These are phyloP conservation scores for Melipona beecheii DNA, from an alignment of 2,888 invertebrate genomes.

Conservation along the genomic window DNA sequence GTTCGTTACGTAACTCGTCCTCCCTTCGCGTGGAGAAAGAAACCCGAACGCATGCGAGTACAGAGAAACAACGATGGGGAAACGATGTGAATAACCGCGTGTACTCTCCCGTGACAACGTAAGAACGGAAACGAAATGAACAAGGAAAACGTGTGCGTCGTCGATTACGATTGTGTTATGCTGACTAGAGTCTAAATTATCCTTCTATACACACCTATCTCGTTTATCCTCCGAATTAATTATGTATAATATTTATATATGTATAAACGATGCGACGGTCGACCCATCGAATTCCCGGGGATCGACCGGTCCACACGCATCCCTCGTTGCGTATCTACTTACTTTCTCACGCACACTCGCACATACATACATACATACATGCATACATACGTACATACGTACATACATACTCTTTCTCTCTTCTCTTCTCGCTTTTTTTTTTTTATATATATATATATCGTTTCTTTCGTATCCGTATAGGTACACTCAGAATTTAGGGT, in stretches of 20 bases:
- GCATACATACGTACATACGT: too few relatives aligned
- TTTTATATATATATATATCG: background rate
- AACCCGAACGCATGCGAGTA: constrained; percentile 34
- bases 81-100: constrained; percentile 9
- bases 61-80: constrained; percentile 41
- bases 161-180: constrained; percentile 74
- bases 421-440: background rate
- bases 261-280: constrained; percentile 40
- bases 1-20: constrained; percentile 26
- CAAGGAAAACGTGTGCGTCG: constrained; percentile 67
- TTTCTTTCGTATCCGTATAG: constrained; percentile 51
- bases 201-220: constrained; percentile 72
- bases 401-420: background rate
- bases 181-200: constrained; percentile 81
- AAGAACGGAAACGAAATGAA: constrained; percentile 46
- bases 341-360: constrained; percentile 13
- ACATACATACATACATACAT: too few relatives aligned
- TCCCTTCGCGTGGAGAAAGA: background rate
- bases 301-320: constrained; percentile 23
- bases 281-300: background rate
- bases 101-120: constrained; percentile 13
- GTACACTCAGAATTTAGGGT: constrained; percentile 66
- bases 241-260: constrained; percentile 61
- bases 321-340: constrained; percentile 24
- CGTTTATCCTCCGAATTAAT: constrained; percentile 61